phyloP scores from a whole-genome alignment of 2,888 invertebrate genomes.

The Oligia latruncula region DNA sequence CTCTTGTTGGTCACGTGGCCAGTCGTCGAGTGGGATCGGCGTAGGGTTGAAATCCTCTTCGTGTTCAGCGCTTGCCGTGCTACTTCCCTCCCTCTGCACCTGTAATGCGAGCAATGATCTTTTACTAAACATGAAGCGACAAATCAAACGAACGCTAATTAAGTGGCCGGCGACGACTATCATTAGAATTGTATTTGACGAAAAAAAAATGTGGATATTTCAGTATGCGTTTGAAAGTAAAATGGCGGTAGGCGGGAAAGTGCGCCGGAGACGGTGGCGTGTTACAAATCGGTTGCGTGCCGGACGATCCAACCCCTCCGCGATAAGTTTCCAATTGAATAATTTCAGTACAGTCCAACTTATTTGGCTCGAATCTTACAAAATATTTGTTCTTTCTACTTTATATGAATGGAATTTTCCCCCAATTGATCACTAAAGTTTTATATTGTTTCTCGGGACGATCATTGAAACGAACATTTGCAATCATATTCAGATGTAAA shows the following conservation, averaged over 20 bases:
- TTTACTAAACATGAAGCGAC: slow-evolving; percentile 54
- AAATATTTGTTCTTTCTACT: slow-evolving; percentile 17
- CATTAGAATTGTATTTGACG: slow-evolving; percentile 60
- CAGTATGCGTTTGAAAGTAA: slow-evolving; percentile 89
- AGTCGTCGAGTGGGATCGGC: slow-evolving; percentile 84
- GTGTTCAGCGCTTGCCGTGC: slow-evolving; percentile 72
- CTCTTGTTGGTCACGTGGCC: slow-evolving; percentile 75
- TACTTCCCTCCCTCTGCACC: slow-evolving; percentile 78
- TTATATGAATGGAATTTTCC: background rate
- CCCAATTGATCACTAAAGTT: background rate
- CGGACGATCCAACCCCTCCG: slow-evolving; percentile 73
- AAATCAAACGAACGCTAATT: slow-evolving; percentile 62
- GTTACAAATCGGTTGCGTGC: slow-evolving; percentile 80
- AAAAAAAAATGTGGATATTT: slow-evolving; percentile 77
- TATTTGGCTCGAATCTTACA: slow-evolving; percentile 56
- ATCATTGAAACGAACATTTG: background rate
- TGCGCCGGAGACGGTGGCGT: slow-evolving; percentile 77
- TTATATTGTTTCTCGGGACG: background rate
- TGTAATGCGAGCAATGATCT: slow-evolving; percentile 70
- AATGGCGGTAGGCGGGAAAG: slow-evolving; percentile 86
- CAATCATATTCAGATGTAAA: background rate
- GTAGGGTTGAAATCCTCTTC: slow-evolving; percentile 83
- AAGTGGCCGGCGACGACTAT: slow-evolving; percentile 50
- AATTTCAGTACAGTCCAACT: slow-evolving; percentile 74
- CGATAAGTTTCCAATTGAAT: slow-evolving; percentile 83